Percentiles rank a stretch among this genome's conserved stretches.
These are phyloP conservation scores for Stichopus horrens DNA, from an alignment of 53 echinoderm and acorn worm species.

Conservation along the genomic window DNA sequence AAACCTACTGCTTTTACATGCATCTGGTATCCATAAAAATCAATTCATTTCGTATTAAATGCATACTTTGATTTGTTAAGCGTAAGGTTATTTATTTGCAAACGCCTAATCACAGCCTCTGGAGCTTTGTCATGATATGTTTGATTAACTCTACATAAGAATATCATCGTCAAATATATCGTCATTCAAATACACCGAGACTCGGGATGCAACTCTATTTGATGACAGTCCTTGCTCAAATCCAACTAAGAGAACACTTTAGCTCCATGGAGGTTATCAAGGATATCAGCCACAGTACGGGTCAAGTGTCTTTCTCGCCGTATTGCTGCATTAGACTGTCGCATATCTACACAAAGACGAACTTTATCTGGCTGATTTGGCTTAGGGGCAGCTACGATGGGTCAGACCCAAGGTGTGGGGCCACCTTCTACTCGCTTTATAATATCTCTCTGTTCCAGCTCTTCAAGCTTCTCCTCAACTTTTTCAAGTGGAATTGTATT, in stretches of 20 bases:
- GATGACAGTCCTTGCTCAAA: slow-evolving; percentile 59
- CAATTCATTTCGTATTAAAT: too few species aligned
- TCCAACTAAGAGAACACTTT: slow-evolving; percentile 56
- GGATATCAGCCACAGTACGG: slow-evolving; percentile 57
- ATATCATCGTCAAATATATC: too few species aligned
- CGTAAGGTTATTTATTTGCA: too few species aligned
- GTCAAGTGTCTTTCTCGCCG: slow-evolving; percentile 64
- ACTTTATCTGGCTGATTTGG: slow-evolving; percentile 45
- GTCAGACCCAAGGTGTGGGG: slow-evolving; percentile 70
- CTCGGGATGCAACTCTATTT: slow-evolving; percentile 57
- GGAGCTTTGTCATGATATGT: too few species aligned
- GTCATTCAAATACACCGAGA: too few species aligned
- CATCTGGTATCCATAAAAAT: too few species aligned
- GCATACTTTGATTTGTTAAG: too few species aligned
- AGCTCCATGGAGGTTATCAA: slow-evolving; percentile 57
- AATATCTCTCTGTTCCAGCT: slow-evolving; percentile 23
- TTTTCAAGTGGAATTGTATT: too few species aligned
- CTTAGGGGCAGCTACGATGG: slow-evolving; percentile 60
- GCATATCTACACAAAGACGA: slow-evolving; percentile 57
- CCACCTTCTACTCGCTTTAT: slow-evolving; percentile 15
- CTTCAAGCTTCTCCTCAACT: slow-evolving; percentile 20
- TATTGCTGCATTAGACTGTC: slow-evolving; percentile 50
- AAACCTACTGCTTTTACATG: too few species aligned
- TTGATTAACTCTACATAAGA: too few species aligned
- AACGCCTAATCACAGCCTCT: too few species aligned